Evolutionary conservation across 37 sponge, comb jelly and placozoan genomes (phyloP), one percentile per base, ranked within the genome.

Genomic region (Corticium candelabrum): DNA sequence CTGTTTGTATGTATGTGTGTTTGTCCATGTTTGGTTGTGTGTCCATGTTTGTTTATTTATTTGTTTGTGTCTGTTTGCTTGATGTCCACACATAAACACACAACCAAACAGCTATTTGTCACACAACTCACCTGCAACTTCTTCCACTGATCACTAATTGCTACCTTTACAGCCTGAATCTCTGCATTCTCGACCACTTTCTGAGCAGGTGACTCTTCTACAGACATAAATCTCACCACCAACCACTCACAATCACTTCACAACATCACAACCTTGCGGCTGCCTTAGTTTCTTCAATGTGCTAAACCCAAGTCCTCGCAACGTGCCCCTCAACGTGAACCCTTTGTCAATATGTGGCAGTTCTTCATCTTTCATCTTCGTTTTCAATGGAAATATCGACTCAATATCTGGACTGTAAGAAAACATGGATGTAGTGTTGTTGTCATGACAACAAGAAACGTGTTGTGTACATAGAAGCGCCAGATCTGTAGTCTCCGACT

Each of bases 111-210:
- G 31, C 33, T 5, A 57, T 43, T 3, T 33, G 1, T 75, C 34
- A 39, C 43, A 35, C n/a, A 39, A 32, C 83, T 35, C n/a, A 92
- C 93, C 82, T 84, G 72, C 31, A 94, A 68, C 78, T 85, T 83
- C 78, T 86, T 88, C 95, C 95, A 94, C 57, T 77, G 83, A 68
- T 94, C 91, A 11, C 82, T 34, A 43, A 90, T 74, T 35, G 76
- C 76, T 2, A 31, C 38, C 69, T 82, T 83, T 21, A 94, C 78
- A 1, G 74, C 67, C 69, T 91, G 86, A 70, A 88, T 84, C 39
- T 82, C 76, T 5, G 78, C 87, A 34, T 86, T 82, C 2, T 78
- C 56, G 39, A 57, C 79, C 33, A 78, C 56, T 50, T 43, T 78
- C 74, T 78, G 57, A 50, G 39, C 21, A 11, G 62, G 62, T 27